Evolutionary conservation across 2,888 invertebrate genomes (phyloP).

Genomic region (Euspilapteryx auroguttella): DNA sequence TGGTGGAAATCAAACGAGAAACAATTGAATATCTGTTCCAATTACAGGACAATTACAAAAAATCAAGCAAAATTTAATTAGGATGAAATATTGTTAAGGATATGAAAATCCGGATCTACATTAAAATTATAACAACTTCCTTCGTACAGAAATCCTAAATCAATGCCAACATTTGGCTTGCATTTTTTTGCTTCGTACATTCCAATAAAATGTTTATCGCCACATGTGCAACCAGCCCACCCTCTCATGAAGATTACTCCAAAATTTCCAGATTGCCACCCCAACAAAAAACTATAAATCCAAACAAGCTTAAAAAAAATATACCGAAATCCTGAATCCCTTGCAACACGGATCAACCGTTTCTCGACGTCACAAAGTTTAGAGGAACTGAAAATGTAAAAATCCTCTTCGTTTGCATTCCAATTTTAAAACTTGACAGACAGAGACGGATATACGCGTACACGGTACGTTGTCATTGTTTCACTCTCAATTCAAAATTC

Average conservation of each 20-base stretch:
- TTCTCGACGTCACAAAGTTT: conserved; percentile 15
- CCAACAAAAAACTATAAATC: conserved; percentile 54
- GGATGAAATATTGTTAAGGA: too few relatives aligned
- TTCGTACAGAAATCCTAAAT: conserved; percentile 29
- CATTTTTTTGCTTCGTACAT: conserved; percentile 52
- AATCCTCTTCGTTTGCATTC: conserved; percentile 2
- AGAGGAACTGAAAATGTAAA: conserved; percentile 13
- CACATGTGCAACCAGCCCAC: conserved; percentile 49
- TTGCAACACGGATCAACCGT: conserved; percentile 45
- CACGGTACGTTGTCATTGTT: conserved; percentile 14
- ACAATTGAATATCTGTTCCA: too few relatives aligned
- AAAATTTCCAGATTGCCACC: conserved; percentile 60
- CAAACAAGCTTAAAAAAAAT: conserved; percentile 39
- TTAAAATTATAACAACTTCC: conserved; percentile 55
- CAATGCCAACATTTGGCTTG: conserved; percentile 47
- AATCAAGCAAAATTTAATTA: too few relatives aligned
- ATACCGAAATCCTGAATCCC: conserved; percentile 36
- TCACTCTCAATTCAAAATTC: conserved; percentile 8
- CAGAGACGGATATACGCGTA: conserved; percentile 8
- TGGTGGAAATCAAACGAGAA: too few relatives aligned
- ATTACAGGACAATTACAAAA: too few relatives aligned
- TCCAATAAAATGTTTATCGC: conserved; percentile 61
- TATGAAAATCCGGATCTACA: too few relatives aligned
- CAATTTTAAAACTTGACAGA: conserved; percentile 11
- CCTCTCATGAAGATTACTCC: conserved; percentile 40